Conservation (phyloP, 2,888 invertebrate genomes). For the Allophyes oxyacanthae region DNA sequence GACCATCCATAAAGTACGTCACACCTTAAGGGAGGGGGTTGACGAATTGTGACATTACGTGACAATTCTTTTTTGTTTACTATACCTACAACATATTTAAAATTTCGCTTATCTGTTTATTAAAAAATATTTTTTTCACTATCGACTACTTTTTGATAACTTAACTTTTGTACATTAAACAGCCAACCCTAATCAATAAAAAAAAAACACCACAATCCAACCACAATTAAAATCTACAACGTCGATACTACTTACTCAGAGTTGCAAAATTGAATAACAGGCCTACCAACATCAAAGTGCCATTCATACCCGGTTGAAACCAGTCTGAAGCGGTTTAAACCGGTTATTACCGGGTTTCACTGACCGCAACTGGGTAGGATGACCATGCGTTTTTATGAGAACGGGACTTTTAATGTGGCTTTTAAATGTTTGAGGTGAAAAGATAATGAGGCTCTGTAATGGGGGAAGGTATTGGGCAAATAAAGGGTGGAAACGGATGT, state of each 20-base stretch:
- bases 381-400: conserved; percentile 64
- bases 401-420: conserved; percentile 52
- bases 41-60: too few relatives aligned
- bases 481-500: conserved; percentile 38
- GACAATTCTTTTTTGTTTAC: too few relatives aligned
- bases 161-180: background rate
- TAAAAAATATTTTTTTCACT: too few relatives aligned
- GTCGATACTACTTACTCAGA: conserved; percentile 40
- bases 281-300: conserved; percentile 65
- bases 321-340: conserved; percentile 54
- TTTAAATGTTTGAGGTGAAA: conserved; percentile 54
- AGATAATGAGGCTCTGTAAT: conserved; percentile 49
- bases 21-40: too few relatives aligned
- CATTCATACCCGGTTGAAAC: conserved; percentile 56
- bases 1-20: too few relatives aligned
- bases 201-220: conserved; percentile 12
- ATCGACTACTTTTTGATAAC: background rate
- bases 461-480: conserved; percentile 44
- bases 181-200: background rate
- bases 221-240: conserved; percentile 35
- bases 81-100: too few relatives aligned
- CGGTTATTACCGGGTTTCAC: conserved; percentile 71
- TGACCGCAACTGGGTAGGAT: conserved; percentile 56
- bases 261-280: conserved; percentile 57
- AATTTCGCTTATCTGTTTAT: too few relatives aligned